Conservation (phyloP, 1,140 invertebrate genomes). For the Andrena cerasifolii region DNA sequence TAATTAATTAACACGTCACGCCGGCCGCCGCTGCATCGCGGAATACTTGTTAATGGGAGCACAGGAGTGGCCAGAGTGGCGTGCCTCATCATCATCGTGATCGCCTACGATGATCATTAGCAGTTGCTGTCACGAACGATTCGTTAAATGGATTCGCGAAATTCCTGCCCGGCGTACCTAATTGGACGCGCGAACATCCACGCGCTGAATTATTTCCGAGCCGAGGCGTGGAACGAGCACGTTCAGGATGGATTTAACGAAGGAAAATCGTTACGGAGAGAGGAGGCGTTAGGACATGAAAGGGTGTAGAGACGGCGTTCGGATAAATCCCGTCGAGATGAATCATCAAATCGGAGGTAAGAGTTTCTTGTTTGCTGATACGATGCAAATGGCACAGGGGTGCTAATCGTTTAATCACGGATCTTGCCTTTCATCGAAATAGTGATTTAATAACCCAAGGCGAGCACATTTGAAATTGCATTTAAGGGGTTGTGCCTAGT, state of each 20-base stretch:
- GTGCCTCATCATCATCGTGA: slow-evolving; percentile 20
- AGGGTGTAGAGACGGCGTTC: background rate
- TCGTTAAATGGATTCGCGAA: background rate
- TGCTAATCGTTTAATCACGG: too few species aligned
- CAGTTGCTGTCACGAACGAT: slow-evolving; percentile 37
- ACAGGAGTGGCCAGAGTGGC: slow-evolving; percentile 67
- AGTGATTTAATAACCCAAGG: too few species aligned
- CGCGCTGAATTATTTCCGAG: too few species aligned
- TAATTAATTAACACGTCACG: slow-evolving; percentile 70
- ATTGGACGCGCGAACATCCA: background rate
- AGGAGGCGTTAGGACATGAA: background rate
- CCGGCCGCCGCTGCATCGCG: slow-evolving; percentile 69
- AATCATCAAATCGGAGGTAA: too few species aligned
- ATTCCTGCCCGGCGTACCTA: too few species aligned
- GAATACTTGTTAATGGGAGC: slow-evolving; percentile 81
- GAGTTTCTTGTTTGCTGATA: too few species aligned
- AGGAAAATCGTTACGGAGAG: background rate
- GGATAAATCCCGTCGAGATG: background rate
- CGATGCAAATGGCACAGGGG: too few species aligned
- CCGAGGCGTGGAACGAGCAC: background rate
- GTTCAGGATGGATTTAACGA: too few species aligned
- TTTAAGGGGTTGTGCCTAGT: too few species aligned
- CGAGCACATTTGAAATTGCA: too few species aligned
- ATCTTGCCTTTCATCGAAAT: background rate
- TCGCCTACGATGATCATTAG: slow-evolving; percentile 38